phyloP scores from a whole-genome alignment of 2,113 vertebrate genomes.

The Passer domesticus region DNA sequence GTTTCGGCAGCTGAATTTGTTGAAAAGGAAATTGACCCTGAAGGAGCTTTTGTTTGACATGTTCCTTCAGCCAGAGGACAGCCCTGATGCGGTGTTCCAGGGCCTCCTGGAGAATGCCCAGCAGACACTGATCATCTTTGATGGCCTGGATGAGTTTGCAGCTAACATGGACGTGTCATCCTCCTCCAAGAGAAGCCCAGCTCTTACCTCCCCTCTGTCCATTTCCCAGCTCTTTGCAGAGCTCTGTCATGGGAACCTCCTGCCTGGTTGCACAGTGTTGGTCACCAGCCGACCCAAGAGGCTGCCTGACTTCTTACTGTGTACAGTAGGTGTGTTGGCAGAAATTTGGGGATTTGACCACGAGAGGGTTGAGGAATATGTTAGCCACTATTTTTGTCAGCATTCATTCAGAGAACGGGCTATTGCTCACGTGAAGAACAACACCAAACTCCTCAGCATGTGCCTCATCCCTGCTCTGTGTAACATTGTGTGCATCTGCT shows the following conservation, averaged over 20 bases:
- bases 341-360: slow-evolving; percentile 83
- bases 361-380: slow-evolving; percentile 76
- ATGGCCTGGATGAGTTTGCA: slow-evolving; percentile 88
- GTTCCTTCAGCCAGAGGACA: slow-evolving; percentile 71
- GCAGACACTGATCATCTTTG: slow-evolving; percentile 83
- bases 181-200: neutral
- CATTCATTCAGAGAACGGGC: slow-evolving; percentile 54
- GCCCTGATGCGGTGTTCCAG: slow-evolving; percentile 70
- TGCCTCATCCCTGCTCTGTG: slow-evolving; percentile 85
- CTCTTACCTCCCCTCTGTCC: slow-evolving; percentile 26
- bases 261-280: slow-evolving; percentile 85
- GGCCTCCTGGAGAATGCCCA: slow-evolving; percentile 79
- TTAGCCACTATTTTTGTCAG: slow-evolving; percentile 74
- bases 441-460: slow-evolving; percentile 79
- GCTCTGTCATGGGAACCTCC: slow-evolving; percentile 79
- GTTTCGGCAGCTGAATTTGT: slow-evolving; percentile 86
- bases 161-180: neutral
- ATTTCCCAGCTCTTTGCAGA: slow-evolving; percentile 79
- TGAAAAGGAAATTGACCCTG: slow-evolving; percentile 75
- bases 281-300: slow-evolving; percentile 83
- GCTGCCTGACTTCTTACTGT: slow-evolving; percentile 67
- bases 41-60: slow-evolving; percentile 83
- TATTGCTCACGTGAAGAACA: slow-evolving; percentile 69
- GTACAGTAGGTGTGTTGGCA: slow-evolving; percentile 60
- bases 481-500: slow-evolving; percentile 81